These are phyloP conservation scores for Drosophila carrolli DNA, from an alignment of 1,140 invertebrate genomes.

Conservation along the genomic window DNA sequence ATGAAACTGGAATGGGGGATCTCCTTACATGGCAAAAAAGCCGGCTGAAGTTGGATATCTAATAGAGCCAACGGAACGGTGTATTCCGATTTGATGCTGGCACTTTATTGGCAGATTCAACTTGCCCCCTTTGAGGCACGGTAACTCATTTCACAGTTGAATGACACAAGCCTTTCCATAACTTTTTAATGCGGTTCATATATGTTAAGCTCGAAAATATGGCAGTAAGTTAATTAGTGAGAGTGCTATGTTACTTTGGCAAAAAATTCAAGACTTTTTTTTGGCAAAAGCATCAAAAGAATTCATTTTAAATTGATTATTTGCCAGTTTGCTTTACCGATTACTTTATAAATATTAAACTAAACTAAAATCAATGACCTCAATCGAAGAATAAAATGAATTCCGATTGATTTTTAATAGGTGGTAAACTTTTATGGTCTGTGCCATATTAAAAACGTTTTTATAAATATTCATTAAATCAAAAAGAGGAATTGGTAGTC, in stretches of 20 bases:
- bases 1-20: conserved; percentile 59
- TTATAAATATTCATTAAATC: not conserved
- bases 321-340: too few relatives aligned
- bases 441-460: too few relatives aligned
- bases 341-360: too few relatives aligned
- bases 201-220: too few relatives aligned
- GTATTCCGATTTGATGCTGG: conserved; percentile 46
- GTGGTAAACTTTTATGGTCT: not conserved
- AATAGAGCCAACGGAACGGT: conserved; percentile 4
- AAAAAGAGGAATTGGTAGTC: not conserved
- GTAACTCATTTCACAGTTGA: conserved; percentile 61
- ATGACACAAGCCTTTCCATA: conserved; percentile 38
- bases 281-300: too few relatives aligned
- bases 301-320: too few relatives aligned
- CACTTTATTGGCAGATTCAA: conserved; percentile 64
- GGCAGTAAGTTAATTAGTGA: not conserved
- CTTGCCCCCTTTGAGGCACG: not conserved
- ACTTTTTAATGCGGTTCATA: conserved; percentile 37
- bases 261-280: not conserved
- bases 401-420: too few relatives aligned
- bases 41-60: conserved; percentile 37
- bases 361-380: too few relatives aligned
- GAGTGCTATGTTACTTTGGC: not conserved
- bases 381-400: too few relatives aligned
- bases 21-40: conserved; percentile 11